Evolutionary conservation across 2,888 invertebrate genomes (phyloP).

Genomic region (Drosophila anomalipes): DNA sequence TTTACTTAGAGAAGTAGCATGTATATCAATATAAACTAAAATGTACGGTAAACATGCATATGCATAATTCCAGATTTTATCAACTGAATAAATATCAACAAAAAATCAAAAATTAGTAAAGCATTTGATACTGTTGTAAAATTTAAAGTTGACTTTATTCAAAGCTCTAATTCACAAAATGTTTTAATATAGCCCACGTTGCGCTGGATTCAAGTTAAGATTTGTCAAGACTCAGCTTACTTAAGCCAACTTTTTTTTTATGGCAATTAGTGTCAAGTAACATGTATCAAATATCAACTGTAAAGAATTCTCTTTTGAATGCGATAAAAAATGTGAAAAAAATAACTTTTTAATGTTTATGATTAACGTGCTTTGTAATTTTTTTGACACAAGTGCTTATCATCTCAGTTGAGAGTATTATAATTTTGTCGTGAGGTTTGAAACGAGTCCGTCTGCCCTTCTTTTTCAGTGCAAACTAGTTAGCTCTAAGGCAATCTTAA

Average conservation of each 20-base stretch:
- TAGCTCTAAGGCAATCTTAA: no score
- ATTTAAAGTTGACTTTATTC: not conserved
- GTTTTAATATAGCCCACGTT: not conserved
- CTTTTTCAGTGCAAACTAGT: no score
- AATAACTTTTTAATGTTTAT: not conserved
- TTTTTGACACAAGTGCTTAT: not conserved
- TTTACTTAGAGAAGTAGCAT: not conserved
- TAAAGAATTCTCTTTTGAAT: not conserved
- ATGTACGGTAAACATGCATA: not conserved
- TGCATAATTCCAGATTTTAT: not conserved
- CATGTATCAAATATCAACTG: slow-evolving; percentile 3
- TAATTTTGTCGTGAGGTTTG: not conserved
- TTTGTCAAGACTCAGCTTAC: no score
- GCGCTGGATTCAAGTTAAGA: not conserved
- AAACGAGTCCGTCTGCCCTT: no score
- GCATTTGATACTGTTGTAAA: not conserved
- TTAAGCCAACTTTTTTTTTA: not conserved
- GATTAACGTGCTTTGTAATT: slow-evolving; percentile 1
- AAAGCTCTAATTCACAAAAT: not conserved
- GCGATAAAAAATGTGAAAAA: not conserved
- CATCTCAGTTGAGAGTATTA: not conserved
- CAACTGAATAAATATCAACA: not conserved
- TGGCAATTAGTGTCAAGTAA: slow-evolving; percentile 1
- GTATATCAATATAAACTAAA: not conserved
- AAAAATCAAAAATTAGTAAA: not conserved